Evolutionary conservation across 2,888 invertebrate species (phyloP), one percentile per base, ranked within the genome.

Genomic region (Ganaspis brasiliensis): DNA sequence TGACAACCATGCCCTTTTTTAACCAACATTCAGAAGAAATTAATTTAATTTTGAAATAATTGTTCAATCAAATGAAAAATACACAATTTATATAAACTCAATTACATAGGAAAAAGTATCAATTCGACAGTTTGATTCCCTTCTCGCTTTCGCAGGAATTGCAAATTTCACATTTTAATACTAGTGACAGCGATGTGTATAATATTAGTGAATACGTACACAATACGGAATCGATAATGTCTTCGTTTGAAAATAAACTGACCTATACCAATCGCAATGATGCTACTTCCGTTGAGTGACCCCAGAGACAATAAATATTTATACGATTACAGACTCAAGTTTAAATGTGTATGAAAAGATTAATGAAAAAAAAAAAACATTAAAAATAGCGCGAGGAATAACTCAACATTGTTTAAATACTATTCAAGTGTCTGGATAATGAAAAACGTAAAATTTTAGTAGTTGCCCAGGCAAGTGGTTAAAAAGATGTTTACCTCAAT

Each of bases 201-300:
- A 35, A 35, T 21, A 10, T 19, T 21, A 19, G 37, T 61, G 35
- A 14, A 16, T 37, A 37, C 35, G 21, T 40, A 63, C 14, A 37
- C 61, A 40, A 63, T 63, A 19, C 37, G 75, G 74, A 84, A 86
- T 86, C 84, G 86, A 84, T 84, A 85, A 85, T 84, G 83, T 82
- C 83, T 85, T 80, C 81, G 77, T 81, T 83, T 78, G 83, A 85
- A 85, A 86, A 86, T 87, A 84, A 87, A 87, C 88, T 87, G 88
- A 89, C 88, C 88, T 89, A 88, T 86, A 86, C 86, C 86, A 89
- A 89, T 82, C 81, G 80, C 84, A 84, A 84, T 84, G 87, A 84
- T 88, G 84, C 84, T 83, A 87, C 88, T 88, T 89, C 88, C 89
- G 88, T 84, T 84, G 87, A 86, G 80, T 88, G 87, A 89, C 88